Conservation (phyloP, 2,797 vertebrate species). For the Margarornis squamiger region DNA sequence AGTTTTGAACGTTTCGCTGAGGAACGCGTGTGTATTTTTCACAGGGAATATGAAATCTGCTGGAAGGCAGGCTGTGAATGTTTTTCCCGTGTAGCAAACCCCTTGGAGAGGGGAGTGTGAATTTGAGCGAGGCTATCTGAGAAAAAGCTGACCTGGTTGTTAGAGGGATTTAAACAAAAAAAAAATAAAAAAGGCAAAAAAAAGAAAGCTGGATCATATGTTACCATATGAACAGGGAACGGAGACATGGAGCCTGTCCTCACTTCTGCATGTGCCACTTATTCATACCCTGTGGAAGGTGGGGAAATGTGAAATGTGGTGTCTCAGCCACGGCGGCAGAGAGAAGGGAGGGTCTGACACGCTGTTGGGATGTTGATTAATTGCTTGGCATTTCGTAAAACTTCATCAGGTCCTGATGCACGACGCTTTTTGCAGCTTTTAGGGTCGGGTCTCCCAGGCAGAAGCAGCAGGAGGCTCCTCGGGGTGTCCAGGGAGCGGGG, state of each 20-base stretch:
- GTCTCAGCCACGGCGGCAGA: neutral
- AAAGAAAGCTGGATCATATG: neutral
- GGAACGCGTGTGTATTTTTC: accelerated
- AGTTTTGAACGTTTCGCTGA: accelerated
- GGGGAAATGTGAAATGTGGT: neutral
- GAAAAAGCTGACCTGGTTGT: constrained; percentile 30
- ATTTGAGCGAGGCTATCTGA: neutral
- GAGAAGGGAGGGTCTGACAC: neutral
- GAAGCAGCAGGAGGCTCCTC: neutral
- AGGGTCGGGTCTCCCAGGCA: neutral
- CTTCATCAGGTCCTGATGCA: neutral
- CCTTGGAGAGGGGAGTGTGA: neutral
- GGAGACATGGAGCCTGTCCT: neutral
- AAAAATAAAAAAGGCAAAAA: neutral
- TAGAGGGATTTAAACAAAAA: neutral
- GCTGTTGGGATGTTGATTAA: neutral
- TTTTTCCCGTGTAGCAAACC: neutral
- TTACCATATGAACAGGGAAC: neutral
- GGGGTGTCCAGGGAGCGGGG: neutral
- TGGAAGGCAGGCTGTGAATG: neutral
- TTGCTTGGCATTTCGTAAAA: neutral
- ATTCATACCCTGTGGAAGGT: neutral
- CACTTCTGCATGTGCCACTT: neutral
- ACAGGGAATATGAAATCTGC: neutral
- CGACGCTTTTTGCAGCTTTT: neutral